These are phyloP conservation scores for Lasioglossum villosulum DNA, from an alignment of 2,888 invertebrate genomes.

Conservation along the genomic window DNA sequence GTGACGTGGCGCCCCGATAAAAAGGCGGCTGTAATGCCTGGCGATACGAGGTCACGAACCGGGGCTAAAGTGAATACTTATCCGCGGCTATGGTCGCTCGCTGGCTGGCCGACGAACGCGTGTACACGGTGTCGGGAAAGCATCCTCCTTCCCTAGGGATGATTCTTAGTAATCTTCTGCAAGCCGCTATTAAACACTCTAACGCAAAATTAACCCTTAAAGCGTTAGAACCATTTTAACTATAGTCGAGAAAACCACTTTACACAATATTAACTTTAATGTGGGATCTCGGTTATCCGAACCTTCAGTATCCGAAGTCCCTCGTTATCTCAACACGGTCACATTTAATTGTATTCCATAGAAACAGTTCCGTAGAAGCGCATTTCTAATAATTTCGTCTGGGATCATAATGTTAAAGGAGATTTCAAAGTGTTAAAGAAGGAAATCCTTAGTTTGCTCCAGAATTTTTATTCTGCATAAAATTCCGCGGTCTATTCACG, in stretches of 20 bases:
- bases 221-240: fast-evolving
- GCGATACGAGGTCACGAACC: conserved; percentile 80
- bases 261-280: not conserved
- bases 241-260: not conserved
- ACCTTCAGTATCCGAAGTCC: not conserved
- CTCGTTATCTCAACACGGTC: not conserved
- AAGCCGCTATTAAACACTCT: not conserved
- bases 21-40: conserved; percentile 75
- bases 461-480: not conserved
- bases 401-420: not conserved
- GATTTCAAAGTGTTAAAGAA: not conserved
- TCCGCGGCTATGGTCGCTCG: conserved; percentile 52
- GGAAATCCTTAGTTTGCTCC: not conserved
- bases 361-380: too few relatives aligned
- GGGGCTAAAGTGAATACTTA: conserved; percentile 78
- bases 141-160: not conserved
- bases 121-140: conserved; percentile 11
- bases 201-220: not conserved
- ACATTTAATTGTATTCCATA: too few relatives aligned
- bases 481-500: not conserved
- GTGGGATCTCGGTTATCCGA: not conserved
- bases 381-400: not conserved
- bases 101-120: conserved; percentile 7
- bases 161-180: not conserved
- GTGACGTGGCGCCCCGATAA: conserved; percentile 80